Percentiles rank a stretch among this genome's conserved stretches.
Conservation (phyloP, 2,888 invertebrate genomes). For the Nemotelus nigrinus region DNA sequence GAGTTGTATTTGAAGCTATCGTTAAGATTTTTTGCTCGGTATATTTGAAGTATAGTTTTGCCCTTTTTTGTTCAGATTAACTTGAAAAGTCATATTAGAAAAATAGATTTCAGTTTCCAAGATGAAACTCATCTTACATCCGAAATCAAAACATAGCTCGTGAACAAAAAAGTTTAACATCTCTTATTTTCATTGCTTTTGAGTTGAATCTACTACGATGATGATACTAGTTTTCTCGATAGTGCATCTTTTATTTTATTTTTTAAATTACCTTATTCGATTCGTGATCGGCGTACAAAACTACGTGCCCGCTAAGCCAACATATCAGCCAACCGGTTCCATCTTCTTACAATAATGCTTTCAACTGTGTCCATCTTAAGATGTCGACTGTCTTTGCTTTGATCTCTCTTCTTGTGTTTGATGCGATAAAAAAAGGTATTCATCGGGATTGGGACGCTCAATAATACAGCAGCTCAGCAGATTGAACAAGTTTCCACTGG, state of each 20-base stretch:
- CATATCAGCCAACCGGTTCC: slow-evolving; percentile 38
- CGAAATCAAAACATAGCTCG: too few species aligned
- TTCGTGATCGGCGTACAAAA: slow-evolving; percentile 37
- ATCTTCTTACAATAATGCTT: slow-evolving; percentile 27
- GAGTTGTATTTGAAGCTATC: too few species aligned
- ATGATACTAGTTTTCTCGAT: slow-evolving; percentile 34
- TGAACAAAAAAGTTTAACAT: too few species aligned
- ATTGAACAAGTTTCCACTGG: slow-evolving; percentile 38
- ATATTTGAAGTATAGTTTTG: too few species aligned
- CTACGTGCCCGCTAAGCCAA: slow-evolving; percentile 32
- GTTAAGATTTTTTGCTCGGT: too few species aligned
- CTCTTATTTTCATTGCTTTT: too few species aligned
- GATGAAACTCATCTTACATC: too few species aligned
- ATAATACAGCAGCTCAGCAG: slow-evolving; percentile 25
- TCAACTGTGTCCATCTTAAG: slow-evolving; percentile 24
- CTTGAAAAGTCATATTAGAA: too few species aligned
- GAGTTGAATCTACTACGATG: neutral
- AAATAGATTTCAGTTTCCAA: too few species aligned
- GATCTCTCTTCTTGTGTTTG: slow-evolving; percentile 18
- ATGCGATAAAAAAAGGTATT: slow-evolving; percentile 13
- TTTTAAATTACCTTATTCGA: slow-evolving; percentile 25
- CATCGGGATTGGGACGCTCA: slow-evolving; percentile 17
- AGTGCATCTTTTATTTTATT: slow-evolving; percentile 6
- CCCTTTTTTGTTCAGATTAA: too few species aligned
- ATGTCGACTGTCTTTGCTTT: slow-evolving; percentile 35